These are phyloP conservation scores for Eupeodes latifasciatus DNA, from an alignment of 2,888 invertebrate species.

Conservation along the genomic window DNA sequence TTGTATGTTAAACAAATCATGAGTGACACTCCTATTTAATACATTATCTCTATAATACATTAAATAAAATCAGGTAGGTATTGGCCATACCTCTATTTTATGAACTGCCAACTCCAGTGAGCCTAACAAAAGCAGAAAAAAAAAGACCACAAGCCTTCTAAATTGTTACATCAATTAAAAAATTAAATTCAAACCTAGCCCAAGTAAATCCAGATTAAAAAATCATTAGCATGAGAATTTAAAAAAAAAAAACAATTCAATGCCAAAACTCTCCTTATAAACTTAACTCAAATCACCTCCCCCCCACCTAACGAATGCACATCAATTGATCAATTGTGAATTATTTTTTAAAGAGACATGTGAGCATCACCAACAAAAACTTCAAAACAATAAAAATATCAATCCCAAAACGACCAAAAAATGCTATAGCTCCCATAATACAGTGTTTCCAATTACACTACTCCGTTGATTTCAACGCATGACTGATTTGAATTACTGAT, in stretches of 20 bases:
- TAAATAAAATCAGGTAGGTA: not conserved
- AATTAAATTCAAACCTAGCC: slow-evolving; percentile 11
- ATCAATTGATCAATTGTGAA: slow-evolving; percentile 41
- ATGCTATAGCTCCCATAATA: not conserved
- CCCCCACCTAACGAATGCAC: not conserved
- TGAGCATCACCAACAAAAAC: not conserved
- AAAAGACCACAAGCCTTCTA: not conserved
- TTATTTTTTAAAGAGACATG: not conserved
- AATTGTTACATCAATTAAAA: slow-evolving; percentile 8
- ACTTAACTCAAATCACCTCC: too few relatives aligned
- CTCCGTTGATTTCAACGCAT: slow-evolving; percentile 73
- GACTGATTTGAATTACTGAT: slow-evolving; percentile 76
- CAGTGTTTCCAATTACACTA: slow-evolving; percentile 68
- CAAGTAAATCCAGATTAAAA: slow-evolving; percentile 32
- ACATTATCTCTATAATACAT: not conserved
- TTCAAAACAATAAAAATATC: slow-evolving; percentile 23
- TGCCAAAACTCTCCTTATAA: slow-evolving; percentile 52
- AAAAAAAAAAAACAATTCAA: slow-evolving; percentile 31
- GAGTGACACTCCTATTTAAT: not conserved
- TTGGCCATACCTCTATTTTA: not conserved
- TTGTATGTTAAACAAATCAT: not conserved
- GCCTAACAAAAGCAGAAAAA: not conserved
- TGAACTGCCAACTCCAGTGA: slow-evolving; percentile 27
- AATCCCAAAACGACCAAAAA: slow-evolving; percentile 21
- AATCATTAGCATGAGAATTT: slow-evolving; percentile 7